phyloP scores from a whole-genome alignment of 2,113 vertebrate genomes.

The Poicephalus meyeri region DNA sequence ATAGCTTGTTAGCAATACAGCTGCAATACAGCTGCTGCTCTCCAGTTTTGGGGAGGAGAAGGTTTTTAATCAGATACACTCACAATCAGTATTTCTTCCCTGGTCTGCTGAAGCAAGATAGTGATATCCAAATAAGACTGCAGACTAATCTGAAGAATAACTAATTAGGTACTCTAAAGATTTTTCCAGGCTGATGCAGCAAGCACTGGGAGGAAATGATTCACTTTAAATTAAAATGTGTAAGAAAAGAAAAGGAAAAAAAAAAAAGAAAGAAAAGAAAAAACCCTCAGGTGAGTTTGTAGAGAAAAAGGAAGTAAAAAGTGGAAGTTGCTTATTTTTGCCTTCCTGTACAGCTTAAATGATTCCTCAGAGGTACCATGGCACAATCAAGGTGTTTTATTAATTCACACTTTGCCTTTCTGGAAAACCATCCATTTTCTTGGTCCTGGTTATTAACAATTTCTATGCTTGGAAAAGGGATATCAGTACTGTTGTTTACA shows the following conservation, averaged over 20 bases:
- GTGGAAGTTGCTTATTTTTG: not conserved
- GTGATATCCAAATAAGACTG: not conserved
- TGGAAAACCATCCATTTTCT: not conserved
- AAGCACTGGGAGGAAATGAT: not conserved
- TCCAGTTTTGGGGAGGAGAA: not conserved
- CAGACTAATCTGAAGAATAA: not conserved
- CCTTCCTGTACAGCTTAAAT: not conserved
- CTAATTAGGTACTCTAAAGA: not conserved
- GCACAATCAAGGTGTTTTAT: not conserved
- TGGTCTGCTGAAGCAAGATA: not conserved
- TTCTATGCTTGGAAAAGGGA: not conserved
- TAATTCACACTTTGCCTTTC: conserved; percentile 16
- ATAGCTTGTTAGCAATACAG: not conserved
- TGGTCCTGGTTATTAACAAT: not conserved
- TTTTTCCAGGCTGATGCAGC: not conserved
- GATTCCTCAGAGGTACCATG: not conserved
- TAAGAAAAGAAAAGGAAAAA: not conserved
- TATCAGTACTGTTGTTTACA: not conserved
- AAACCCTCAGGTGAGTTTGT: not conserved
- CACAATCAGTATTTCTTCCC: not conserved
- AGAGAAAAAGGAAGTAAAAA: not conserved
- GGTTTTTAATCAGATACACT: not conserved
- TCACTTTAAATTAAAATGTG: not conserved
- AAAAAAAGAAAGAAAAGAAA: not conserved
- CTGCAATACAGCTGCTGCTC: not conserved